Evolutionary conservation across 2,797 vertebrate species (phyloP).

Genomic region (Florisuga fusca): DNA sequence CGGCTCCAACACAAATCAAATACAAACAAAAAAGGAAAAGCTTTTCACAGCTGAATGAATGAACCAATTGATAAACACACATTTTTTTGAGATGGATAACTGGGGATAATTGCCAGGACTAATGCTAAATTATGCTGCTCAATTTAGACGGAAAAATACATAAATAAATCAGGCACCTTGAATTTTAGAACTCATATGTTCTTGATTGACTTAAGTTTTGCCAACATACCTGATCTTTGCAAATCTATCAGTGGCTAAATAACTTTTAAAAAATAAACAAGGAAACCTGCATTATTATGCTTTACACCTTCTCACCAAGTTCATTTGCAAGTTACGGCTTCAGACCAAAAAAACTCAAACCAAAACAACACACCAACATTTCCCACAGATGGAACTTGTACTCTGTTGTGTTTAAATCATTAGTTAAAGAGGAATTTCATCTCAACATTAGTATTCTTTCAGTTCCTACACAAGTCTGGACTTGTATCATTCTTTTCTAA

Average conservation of each 20-base stretch:
- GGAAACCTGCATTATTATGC: background rate
- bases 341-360: background rate
- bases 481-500: background rate
- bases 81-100: background rate
- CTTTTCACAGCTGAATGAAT: background rate
- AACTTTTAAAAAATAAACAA: conserved; percentile 3
- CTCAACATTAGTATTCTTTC: background rate
- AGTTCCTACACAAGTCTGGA: background rate
- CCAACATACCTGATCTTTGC: background rate
- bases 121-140: background rate
- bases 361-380: background rate
- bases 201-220: background rate
- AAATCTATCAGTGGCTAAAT: background rate
- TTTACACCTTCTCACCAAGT: conserved; percentile 15
- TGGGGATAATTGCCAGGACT: background rate
- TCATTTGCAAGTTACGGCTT: conserved; percentile 38
- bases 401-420: background rate
- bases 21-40: background rate
- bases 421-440: conserved; percentile 4
- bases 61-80: background rate
- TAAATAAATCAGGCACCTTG: background rate
- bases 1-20: background rate
- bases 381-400: background rate
- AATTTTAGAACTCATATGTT: background rate
- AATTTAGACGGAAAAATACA: background rate